Evolutionary conservation across 2,888 invertebrate species (phyloP).

Genomic region (Thyatira batis): DNA sequence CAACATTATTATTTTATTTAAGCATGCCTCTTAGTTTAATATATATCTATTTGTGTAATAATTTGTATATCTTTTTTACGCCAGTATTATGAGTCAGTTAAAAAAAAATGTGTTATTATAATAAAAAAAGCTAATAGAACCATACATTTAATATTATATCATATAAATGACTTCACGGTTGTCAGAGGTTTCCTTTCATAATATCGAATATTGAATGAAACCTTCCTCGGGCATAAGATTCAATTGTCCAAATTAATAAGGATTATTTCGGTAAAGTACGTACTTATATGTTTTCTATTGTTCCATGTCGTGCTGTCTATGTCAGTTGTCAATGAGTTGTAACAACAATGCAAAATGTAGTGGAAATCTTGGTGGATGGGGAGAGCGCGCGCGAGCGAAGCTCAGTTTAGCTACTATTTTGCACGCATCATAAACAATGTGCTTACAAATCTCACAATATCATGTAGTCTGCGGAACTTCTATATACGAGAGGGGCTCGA

Average conservation of each 20-base stretch:
- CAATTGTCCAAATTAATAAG: too few relatives aligned
- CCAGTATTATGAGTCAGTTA: too few relatives aligned
- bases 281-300: not conserved
- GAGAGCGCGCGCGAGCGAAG: slow-evolving; percentile 20
- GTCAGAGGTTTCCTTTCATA: not conserved
- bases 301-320: not conserved
- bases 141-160: not conserved
- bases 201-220: not conserved
- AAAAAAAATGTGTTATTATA: not conserved
- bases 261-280: not conserved
- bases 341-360: slow-evolving; percentile 17
- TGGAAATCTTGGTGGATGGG: slow-evolving; percentile 7
- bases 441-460: slow-evolving; percentile 70
- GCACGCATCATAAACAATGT: slow-evolving; percentile 59
- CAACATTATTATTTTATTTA: too few relatives aligned
- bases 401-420: slow-evolving; percentile 32
- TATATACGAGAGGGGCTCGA: slow-evolving; percentile 51
- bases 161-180: not conserved
- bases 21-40: too few relatives aligned
- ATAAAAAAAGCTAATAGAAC: not conserved
- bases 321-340: slow-evolving; percentile 7
- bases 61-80: too few relatives aligned
- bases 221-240: slow-evolving; percentile 1
- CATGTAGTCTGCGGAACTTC: slow-evolving; percentile 57
- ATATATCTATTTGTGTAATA: too few relatives aligned